Base-by-base conservation (phyloP, 1,140 invertebrate species). In the Monomorium pharaonis region DNA sequence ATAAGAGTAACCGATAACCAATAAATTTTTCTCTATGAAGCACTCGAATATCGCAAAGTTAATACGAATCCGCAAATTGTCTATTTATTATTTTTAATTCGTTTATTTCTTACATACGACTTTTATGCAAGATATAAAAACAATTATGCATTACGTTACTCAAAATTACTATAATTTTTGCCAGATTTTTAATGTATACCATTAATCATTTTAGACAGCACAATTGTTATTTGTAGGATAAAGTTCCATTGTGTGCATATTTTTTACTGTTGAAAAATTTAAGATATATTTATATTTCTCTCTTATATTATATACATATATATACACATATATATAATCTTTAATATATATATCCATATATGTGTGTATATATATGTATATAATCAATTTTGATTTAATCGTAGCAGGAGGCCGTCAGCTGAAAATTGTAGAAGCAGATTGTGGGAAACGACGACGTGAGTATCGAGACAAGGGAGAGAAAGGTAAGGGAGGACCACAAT, bases 401-500 rank as follows among this genome's bases (percentile, higher is more conserved):
- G 14, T 80, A 69, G 54, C 47, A 44, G 44, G 33, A 24, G 24
- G 51, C 72, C 54, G 54, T 74, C 24, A 18, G 74, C 74, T 56
- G 51, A n/a, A 27, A 51, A 72, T 74, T 60, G 51, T 60, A 37
- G 56, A 85, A 60, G 37, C 62, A 86, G 87, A 86, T 89, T 88
- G 87, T 74, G 63, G 37, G 14, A 54, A 76, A 54, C 74, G 60
- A 67, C 60, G 58, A 65, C 54, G 37, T 18, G 63, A 77, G 58
- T 67, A 72, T 83, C 76, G 56, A 56, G 60, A 75, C 21, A 42
- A 65, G 54, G n/a, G 33, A 44, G 30, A 62, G 62, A 49, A 81
- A 72, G 67, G 60, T 72, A 21, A 42, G 58, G 42, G 62, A 80
- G 86, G 86, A 89, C 88, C 87, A 86, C 91, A 94, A 94, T 94